These are phyloP conservation scores for Acromyrmex heyeri DNA, from an alignment of 1,140 invertebrate species.

Conservation along the genomic window DNA sequence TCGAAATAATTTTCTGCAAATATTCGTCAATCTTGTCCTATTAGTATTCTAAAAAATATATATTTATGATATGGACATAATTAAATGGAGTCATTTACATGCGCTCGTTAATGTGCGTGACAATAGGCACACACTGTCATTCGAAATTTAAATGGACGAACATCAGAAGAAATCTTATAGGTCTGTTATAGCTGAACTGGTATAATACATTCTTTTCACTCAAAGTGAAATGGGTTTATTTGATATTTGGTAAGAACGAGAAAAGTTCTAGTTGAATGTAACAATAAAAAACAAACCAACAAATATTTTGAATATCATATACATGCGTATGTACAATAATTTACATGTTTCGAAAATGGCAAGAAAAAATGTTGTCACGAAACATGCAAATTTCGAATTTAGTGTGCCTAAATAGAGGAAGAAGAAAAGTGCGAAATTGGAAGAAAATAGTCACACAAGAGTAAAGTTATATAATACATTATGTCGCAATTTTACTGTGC, in stretches of 20 bases:
- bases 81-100: neutral
- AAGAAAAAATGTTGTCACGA: neutral
- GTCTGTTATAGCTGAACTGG: no score
- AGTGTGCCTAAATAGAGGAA: neutral
- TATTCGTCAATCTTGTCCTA: neutral
- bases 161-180: neutral
- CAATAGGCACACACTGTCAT: neutral
- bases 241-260: no score
- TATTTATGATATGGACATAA: neutral
- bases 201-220: no score
- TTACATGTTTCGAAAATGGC: neutral
- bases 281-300: no score
- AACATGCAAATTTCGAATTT: neutral
- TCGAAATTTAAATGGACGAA: neutral
- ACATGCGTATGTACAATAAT: neutral
- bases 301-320: neutral
- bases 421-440: neutral
- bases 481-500: neutral
- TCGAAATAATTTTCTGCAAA: neutral
- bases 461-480: slow-evolving; percentile 12
- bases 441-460: neutral
- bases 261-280: no score
- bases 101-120: neutral
- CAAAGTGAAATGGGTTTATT: no score
- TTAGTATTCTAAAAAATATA: neutral